Evolutionary conservation across 2,113 vertebrate genomes (phyloP).

Genomic region (Suncus etruscus): DNA sequence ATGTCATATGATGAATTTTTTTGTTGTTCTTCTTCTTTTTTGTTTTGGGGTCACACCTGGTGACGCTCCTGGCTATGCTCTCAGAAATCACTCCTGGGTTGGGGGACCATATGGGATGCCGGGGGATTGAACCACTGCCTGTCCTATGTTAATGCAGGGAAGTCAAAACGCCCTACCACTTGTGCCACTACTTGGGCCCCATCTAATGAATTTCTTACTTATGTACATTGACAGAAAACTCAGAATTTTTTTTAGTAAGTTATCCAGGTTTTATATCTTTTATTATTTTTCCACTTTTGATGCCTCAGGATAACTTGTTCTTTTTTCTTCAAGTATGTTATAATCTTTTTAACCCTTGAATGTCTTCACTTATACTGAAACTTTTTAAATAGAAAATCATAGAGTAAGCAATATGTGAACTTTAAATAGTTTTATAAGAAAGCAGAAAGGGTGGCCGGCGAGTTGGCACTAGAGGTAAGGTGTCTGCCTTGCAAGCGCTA

Average conservation of each 20-base stretch:
- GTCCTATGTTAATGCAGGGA: too few species aligned
- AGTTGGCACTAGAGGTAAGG: too few species aligned
- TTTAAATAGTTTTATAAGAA: conserved; percentile 13
- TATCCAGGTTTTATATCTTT: conserved; percentile 15
- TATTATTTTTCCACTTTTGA: conserved; percentile 12
- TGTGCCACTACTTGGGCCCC: too few species aligned
- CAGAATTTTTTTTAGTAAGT: conserved; percentile 37
- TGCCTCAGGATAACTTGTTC: conserved; percentile 35
- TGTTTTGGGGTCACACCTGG: too few species aligned
- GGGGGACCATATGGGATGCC: too few species aligned
- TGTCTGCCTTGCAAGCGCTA: too few species aligned
- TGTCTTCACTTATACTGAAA: neutral
- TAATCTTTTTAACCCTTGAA: conserved; percentile 42
- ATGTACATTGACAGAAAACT: conserved; percentile 47
- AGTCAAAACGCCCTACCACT: too few species aligned
- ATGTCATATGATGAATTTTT: conserved; percentile 55
- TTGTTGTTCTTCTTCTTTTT: neutral
- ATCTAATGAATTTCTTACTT: conserved; percentile 53
- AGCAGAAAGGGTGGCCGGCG: neutral
- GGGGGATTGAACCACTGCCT: too few species aligned
- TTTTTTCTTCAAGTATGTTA: neutral
- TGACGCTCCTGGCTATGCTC: too few species aligned
- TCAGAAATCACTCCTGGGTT: too few species aligned
- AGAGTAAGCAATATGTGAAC: conserved; percentile 33
- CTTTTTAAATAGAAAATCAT: neutral